Conservation (phyloP, 1,140 invertebrate species). For the Drosophila guanche region DNA sequence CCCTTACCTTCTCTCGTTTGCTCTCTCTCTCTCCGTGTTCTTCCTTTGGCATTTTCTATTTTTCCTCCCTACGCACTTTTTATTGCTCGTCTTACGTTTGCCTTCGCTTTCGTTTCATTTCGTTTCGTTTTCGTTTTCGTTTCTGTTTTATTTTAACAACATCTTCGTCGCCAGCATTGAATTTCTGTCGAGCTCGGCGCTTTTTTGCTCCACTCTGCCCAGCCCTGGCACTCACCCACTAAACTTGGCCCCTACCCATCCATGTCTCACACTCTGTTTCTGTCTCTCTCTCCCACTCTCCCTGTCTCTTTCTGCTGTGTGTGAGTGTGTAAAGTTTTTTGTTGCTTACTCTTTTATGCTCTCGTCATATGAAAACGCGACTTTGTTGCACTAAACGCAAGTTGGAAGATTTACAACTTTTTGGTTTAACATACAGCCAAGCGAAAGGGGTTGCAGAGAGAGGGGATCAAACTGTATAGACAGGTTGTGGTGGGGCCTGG, state of each 20-base stretch:
- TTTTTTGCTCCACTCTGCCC: conserved; percentile 36
- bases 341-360: conserved; percentile 67
- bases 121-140: conserved; percentile 43
- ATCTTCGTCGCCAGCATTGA: conserved; percentile 67
- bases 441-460: not conserved
- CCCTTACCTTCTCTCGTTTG: not conserved
- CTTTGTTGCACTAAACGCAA: conserved; percentile 78
- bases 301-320: conserved; percentile 26
- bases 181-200: conserved; percentile 70
- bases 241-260: conserved; percentile 52
- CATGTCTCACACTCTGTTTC: not conserved
- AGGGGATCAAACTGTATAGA: conserved; percentile 30
- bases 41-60: conserved; percentile 62
- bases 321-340: conserved; percentile 27
- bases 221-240: too few relatives aligned
- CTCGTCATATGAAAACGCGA: conserved; percentile 65
- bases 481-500: conserved; percentile 2
- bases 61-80: conserved; percentile 72
- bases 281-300: not conserved
- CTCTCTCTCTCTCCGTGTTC: not conserved
- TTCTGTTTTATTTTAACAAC: conserved; percentile 78
- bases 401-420: conserved; percentile 74
- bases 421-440: conserved; percentile 52
- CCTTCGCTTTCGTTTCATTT: conserved; percentile 48
- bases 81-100: conserved; percentile 63